These are phyloP conservation scores for Trachemys scripta DNA, from an alignment of 2,113 vertebrate genomes.

Conservation along the genomic window DNA sequence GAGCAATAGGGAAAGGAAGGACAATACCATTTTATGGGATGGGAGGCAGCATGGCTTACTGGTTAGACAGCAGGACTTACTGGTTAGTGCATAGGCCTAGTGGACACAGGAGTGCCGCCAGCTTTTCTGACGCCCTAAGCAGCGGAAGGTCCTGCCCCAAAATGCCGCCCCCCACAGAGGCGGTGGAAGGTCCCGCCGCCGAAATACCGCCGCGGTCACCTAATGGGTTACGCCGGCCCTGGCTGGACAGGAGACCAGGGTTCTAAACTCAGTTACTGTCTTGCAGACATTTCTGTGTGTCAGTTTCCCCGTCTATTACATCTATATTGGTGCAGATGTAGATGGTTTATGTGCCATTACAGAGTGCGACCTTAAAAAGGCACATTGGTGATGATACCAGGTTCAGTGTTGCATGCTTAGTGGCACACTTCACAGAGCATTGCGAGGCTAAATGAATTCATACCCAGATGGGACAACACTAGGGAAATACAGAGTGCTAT, in stretches of 20 bases:
- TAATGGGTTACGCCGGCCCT: no score
- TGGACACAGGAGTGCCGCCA: no score
- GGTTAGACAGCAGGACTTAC: neutral
- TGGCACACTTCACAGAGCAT: neutral
- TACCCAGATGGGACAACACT: conserved; percentile 49
- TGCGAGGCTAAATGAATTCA: conserved; percentile 69
- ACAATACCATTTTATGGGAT: neutral
- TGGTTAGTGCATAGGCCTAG: neutral
- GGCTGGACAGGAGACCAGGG: neutral
- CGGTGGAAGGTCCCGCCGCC: no score
- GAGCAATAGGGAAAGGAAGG: neutral
- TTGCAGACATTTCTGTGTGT: neutral
- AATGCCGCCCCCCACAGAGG: no score
- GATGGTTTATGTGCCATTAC: no score
- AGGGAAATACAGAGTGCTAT: conserved; percentile 46
- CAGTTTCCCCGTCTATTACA: neutral
- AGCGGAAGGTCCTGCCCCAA: no score
- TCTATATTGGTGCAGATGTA: neutral
- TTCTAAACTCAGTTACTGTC: neutral
- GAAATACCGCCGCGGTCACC: no score
- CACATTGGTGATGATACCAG: no score
- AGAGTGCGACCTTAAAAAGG: no score
- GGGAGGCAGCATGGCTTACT: neutral
- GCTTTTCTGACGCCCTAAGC: no score
- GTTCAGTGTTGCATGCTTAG: no score